Conservation (phyloP, 2,113 vertebrate species). For the Falco punctatus region DNA sequence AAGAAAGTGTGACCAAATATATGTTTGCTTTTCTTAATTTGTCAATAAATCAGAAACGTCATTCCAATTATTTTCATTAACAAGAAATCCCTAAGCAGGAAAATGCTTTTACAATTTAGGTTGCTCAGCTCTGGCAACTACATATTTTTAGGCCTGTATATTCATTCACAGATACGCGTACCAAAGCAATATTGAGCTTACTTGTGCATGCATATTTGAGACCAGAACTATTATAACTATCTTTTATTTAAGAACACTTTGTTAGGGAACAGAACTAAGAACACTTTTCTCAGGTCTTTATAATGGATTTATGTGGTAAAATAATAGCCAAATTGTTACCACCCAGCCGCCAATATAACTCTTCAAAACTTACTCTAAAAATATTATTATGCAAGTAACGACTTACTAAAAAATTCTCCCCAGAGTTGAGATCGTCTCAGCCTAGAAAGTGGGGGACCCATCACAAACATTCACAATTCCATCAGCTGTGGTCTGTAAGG, state of each 20-base stretch:
- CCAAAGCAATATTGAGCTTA: neutral
- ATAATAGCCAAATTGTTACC: neutral
- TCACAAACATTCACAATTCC: neutral
- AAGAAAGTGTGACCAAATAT: neutral
- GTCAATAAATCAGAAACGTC: neutral
- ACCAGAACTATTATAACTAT: neutral
- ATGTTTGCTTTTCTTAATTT: constrained; percentile 6
- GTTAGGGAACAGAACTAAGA: neutral
- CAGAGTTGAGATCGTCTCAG: neutral
- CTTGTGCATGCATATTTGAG: neutral
- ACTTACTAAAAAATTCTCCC: neutral
- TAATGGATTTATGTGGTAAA: neutral
- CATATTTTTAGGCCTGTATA: neutral
- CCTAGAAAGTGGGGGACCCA: neutral
- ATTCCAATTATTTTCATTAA: constrained; percentile 24
- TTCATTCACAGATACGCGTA: neutral
- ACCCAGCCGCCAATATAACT: neutral
- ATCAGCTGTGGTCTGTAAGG: neutral
- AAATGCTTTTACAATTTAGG: neutral
- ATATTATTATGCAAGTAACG: neutral
- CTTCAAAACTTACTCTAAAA: neutral
- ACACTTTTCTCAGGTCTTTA: neutral
- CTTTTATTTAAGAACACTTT: neutral
- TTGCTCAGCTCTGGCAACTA: neutral
- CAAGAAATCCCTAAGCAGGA: neutral